phyloP scores from a whole-genome alignment of 1,140 invertebrate genomes.

The Atta colombica region DNA sequence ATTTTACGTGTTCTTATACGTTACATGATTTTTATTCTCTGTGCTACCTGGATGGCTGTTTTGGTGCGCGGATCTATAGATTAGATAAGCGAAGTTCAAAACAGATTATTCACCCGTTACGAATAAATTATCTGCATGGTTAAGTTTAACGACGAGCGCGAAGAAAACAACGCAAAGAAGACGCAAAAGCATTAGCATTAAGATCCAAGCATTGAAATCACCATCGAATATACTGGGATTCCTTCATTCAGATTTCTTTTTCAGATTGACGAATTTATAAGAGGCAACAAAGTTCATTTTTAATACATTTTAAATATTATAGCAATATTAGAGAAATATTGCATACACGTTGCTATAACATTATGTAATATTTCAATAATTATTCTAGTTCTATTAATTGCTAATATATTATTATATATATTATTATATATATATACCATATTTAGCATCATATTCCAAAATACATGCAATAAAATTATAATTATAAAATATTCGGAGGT shows the following conservation, averaged over 20 bases:
- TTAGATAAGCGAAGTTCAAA: slow-evolving; percentile 55
- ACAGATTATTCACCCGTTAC: slow-evolving; percentile 49
- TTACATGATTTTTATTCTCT: background rate
- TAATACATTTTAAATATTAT: too few species aligned
- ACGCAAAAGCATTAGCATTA: slow-evolving; percentile 9
- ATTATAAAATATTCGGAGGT: too few species aligned
- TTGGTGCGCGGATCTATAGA: background rate
- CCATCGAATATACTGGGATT: background rate
- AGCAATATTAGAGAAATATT: too few species aligned
- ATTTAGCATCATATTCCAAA: too few species aligned
- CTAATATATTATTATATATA: too few species aligned
- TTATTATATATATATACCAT: too few species aligned
- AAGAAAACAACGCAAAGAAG: slow-evolving; percentile 14
- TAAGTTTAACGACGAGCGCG: slow-evolving; percentile 12
- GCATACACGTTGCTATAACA: too few species aligned
- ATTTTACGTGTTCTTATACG: slow-evolving; percentile 18
- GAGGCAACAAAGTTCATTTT: background rate
- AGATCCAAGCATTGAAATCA: slow-evolving; percentile 26
- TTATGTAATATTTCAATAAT: too few species aligned
- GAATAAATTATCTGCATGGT: slow-evolving; percentile 34
- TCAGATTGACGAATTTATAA: background rate
- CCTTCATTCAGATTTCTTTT: background rate
- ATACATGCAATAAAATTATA: too few species aligned
- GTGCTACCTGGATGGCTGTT: slow-evolving; percentile 25
- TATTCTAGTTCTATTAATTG: too few species aligned